Percentiles rank a stretch among this genome's conserved stretches.
phyloP scores from a whole-genome alignment of 2,797 vertebrate genomes.

The Euphonia xanthogaster region DNA sequence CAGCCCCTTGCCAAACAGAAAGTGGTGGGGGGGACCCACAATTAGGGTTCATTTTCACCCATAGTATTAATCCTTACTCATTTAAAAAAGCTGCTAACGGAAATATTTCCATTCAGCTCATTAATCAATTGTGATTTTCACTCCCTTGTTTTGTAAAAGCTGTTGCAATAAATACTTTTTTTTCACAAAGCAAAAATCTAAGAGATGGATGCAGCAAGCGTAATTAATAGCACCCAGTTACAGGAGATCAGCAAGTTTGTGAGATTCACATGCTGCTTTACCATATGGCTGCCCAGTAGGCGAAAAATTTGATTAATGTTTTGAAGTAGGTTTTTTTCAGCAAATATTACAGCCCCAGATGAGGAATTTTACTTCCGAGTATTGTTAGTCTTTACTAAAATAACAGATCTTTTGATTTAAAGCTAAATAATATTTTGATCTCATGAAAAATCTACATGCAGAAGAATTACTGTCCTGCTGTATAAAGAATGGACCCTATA shows the following conservation, averaged over 20 bases:
- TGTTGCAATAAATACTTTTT: conserved; percentile 92
- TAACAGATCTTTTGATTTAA: conserved; percentile 74
- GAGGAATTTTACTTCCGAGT: conserved; percentile 79
- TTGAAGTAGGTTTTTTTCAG: conserved; percentile 89
- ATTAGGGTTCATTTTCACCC: conserved; percentile 61
- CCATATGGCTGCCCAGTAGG: conserved; percentile 99
- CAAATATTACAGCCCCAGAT: conserved; percentile 96
- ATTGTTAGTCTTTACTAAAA: conserved; percentile 70
- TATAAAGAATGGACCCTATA: conserved; percentile 11
- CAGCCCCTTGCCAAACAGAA: not conserved
- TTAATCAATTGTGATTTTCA: conserved; percentile 95
- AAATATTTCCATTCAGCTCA: conserved; percentile 92
- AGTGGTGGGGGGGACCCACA: not conserved
- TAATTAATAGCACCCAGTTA: conserved; percentile 99
- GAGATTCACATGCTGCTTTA: conserved; percentile 98
- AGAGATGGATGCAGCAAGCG: conserved; percentile 97
- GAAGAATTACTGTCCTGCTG: conserved; percentile 52
- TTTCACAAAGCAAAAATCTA: conserved; percentile 90
- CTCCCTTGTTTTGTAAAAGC: conserved; percentile 90
- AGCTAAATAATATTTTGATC: conserved; percentile 76
- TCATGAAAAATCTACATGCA: conserved; percentile 59
- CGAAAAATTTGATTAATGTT: conserved; percentile 99
- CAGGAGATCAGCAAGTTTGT: conserved; percentile 99
- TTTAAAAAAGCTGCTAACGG: conserved; percentile 87
- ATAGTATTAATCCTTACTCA: conserved; percentile 76